phyloP scores from a whole-genome alignment of 2,113 vertebrate genomes.

The Zosterops pallidus region DNA sequence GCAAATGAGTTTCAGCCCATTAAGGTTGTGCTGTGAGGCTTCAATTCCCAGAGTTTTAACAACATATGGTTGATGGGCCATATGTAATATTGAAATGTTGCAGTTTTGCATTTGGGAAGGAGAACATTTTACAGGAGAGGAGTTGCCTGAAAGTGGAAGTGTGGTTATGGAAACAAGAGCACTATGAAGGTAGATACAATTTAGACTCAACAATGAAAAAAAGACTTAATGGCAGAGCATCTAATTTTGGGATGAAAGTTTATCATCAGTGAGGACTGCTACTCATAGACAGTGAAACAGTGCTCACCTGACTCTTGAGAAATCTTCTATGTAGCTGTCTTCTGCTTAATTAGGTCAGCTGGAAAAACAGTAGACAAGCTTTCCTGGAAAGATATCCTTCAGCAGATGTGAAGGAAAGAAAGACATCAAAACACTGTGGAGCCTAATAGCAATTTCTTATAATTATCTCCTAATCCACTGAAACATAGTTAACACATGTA shows the following conservation, averaged over 20 bases:
- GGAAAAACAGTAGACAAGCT: neutral
- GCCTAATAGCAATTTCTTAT: neutral
- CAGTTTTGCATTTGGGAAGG: neutral
- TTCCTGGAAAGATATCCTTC: neutral
- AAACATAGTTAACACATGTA: neutral
- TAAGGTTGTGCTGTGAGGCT: neutral
- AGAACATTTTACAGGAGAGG: neutral
- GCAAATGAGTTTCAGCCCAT: constrained; percentile 11
- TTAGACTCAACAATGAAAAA: neutral
- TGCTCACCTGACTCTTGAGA: neutral
- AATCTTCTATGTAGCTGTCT: neutral
- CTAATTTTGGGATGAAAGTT: neutral
- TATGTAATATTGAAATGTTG: neutral
- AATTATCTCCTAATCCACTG: neutral
- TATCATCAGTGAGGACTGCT: neutral
- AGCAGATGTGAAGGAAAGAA: neutral
- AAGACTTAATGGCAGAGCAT: neutral
- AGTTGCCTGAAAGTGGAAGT: neutral
- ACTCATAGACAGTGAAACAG: neutral
- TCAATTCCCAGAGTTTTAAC: neutral
- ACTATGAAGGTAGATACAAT: neutral
- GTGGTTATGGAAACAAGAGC: neutral
- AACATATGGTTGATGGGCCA: neutral
- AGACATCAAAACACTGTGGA: neutral
- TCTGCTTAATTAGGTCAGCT: neutral